Evolutionary conservation across 2,113 vertebrate species (phyloP), one percentile per base, ranked within the genome.

Genomic region (Nibea albiflora): DNA sequence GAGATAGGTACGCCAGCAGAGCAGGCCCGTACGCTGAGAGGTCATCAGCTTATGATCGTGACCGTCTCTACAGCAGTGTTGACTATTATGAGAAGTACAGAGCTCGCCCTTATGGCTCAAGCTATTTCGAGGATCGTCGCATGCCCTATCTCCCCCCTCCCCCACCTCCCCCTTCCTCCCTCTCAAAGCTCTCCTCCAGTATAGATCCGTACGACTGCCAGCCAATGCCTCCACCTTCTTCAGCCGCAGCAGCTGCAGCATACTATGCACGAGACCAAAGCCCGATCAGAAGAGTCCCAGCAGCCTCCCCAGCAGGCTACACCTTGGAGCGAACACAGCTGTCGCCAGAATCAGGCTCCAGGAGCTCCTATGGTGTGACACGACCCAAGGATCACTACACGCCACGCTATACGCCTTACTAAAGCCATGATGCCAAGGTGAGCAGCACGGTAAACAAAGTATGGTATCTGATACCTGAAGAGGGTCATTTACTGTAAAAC

Each of bases 1-100:
- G 94, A 14, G 96, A 96, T 16, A 91, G 94, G 81, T 95, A 93
- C 54, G 85, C 52, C 52, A 72, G 82, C 89, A 87, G 90, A 64
- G 62, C 86, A 1, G 65, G 73, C 62, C 4, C 81, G 60, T 93
- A 87, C 19, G 49, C 85, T 0, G 93, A 94, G 56, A 85, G 90
- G 84, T 49, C 92, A 11, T 11, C 90, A 12, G 47, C 61, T 28
- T 94, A 92, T 17, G 92, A 93, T 5, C 85, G 71, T 24, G 90
- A 92, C 2, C 80, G 78, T 17, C 6, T 93, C 85, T 88, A 89
- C 64, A 78, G 72, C 63, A 95, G 96, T 49, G 94, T 96, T 74
- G 97, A 98, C 92, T 97, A 95, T 93, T 98, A 98, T 84, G 97
- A 99, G 92, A 97, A 96, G 73, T 99, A 96, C 94, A 95, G 97